phyloP scores from a whole-genome alignment of 2,113 vertebrate species.

The Emydocephalus ijimae region DNA sequence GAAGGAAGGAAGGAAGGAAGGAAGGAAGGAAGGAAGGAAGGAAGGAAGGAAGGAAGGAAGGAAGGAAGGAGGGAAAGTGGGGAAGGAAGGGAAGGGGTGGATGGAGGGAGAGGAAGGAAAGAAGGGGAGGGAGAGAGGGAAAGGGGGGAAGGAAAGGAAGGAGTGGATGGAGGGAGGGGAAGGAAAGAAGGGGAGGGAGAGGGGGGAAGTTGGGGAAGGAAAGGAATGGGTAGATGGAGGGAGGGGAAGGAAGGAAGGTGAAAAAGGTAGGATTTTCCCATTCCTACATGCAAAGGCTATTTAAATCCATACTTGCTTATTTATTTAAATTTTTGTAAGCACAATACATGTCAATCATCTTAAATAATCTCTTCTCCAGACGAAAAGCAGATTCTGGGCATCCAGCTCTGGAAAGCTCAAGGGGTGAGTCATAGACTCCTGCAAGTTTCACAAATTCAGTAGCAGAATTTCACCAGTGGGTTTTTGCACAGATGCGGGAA shows the following conservation, averaged over 20 bases:
- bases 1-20: too few species aligned
- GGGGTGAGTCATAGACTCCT: neutral
- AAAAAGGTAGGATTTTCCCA: neutral
- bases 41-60: neutral
- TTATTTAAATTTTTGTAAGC: neutral
- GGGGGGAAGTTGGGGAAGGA: too few species aligned
- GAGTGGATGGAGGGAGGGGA: neutral
- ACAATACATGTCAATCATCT: neutral
- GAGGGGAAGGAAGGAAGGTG: neutral
- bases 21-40: too few species aligned
- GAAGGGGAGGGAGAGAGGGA: neutral
- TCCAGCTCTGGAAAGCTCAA: neutral
- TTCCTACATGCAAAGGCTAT: neutral
- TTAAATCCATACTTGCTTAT: neutral
- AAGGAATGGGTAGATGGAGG: too few species aligned
- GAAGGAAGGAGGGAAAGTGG: too few species aligned
- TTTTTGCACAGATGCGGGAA: neutral
- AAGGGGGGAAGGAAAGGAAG: too few species aligned
- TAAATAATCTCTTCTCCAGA: neutral
- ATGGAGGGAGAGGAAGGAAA: too few species aligned
- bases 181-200: too few species aligned
- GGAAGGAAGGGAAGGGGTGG: too few species aligned
- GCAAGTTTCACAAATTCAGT: neutral
- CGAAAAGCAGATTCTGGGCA: neutral
- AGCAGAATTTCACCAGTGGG: neutral